phyloP scores from a whole-genome alignment of 2,888 invertebrate genomes.

The Cremastinae sp. region DNA sequence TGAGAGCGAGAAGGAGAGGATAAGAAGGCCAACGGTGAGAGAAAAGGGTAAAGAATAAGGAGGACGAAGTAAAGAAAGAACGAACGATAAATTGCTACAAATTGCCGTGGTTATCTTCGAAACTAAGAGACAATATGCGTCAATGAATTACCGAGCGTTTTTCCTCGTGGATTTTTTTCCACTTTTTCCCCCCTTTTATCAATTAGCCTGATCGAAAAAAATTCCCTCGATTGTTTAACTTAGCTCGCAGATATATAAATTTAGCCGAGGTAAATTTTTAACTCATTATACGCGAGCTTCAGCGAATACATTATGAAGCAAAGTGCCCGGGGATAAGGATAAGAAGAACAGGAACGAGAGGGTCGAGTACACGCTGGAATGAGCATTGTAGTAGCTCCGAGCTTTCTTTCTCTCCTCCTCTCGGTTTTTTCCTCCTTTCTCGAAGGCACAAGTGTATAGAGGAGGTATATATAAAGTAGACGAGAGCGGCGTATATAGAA shows the following conservation, averaged over 20 bases:
- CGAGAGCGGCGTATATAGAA: slow-evolving; percentile 29
- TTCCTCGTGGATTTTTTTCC: too few relatives aligned
- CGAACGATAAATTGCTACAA: slow-evolving; percentile 48
- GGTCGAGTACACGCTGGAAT: slow-evolving; percentile 47
- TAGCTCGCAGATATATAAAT: neutral
- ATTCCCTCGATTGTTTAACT: slow-evolving; percentile 43
- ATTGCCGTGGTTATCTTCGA: slow-evolving; percentile 43
- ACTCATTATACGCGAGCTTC: slow-evolving; percentile 18
- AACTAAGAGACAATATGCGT: slow-evolving; percentile 37
- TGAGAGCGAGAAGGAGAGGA: slow-evolving; percentile 7
- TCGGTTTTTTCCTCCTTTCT: neutral
- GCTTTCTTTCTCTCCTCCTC: slow-evolving; percentile 42
- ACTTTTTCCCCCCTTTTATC: neutral
- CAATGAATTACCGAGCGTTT: slow-evolving; percentile 2
- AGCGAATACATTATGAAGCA: slow-evolving; percentile 39
- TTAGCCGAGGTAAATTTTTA: neutral
- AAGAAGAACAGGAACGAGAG: slow-evolving; percentile 37
- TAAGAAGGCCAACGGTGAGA: too few relatives aligned
- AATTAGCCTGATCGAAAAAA: slow-evolving; percentile 16
- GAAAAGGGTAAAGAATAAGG: slow-evolving; percentile 5
- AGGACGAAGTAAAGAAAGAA: slow-evolving; percentile 2
- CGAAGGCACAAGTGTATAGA: slow-evolving; percentile 22
- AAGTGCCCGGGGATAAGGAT: slow-evolving; percentile 30
- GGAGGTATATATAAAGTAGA: slow-evolving; percentile 34
- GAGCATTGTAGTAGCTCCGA: slow-evolving; percentile 54